phyloP scores from a whole-genome alignment of 2,888 invertebrate species.

The Epirrhoe alternata region DNA sequence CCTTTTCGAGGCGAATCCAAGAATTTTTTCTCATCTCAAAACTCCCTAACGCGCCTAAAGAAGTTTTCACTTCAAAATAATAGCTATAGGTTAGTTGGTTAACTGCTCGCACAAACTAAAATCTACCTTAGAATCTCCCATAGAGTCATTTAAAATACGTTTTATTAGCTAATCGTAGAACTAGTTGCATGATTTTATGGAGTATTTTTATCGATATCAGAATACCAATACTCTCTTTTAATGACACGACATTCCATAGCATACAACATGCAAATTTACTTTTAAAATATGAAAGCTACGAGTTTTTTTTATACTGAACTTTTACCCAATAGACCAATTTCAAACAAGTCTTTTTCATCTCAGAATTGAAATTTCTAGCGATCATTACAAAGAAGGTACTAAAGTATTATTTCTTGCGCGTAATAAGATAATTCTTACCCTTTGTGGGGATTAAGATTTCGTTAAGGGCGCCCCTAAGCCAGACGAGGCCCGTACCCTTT shows the following conservation, averaged over 20 bases:
- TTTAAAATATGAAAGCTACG: neutral
- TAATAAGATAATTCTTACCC: conserved; percentile 85
- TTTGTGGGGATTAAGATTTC: conserved; percentile 85
- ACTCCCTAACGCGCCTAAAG: too few species aligned
- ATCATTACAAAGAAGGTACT: conserved; percentile 59
- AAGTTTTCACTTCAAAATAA: too few species aligned
- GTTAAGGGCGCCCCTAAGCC: conserved; percentile 80
- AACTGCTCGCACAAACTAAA: neutral
- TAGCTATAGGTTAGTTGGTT: neutral
- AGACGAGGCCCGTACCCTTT: conserved; percentile 73
- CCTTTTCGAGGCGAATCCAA: too few species aligned
- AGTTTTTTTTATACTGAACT: neutral
- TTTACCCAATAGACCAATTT: neutral
- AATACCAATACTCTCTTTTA: neutral
- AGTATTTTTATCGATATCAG: neutral
- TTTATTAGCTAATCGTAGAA: neutral
- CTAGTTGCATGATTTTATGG: neutral
- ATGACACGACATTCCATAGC: neutral
- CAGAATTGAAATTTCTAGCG: neutral
- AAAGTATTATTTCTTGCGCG: conserved; percentile 80
- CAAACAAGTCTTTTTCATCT: neutral
- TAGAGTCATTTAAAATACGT: neutral
- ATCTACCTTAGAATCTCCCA: neutral
- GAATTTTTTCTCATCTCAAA: too few species aligned
- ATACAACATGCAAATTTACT: neutral